Evolutionary conservation across 1,140 invertebrate genomes (phyloP).

Genomic region (Chrysomallon squamiferum): DNA sequence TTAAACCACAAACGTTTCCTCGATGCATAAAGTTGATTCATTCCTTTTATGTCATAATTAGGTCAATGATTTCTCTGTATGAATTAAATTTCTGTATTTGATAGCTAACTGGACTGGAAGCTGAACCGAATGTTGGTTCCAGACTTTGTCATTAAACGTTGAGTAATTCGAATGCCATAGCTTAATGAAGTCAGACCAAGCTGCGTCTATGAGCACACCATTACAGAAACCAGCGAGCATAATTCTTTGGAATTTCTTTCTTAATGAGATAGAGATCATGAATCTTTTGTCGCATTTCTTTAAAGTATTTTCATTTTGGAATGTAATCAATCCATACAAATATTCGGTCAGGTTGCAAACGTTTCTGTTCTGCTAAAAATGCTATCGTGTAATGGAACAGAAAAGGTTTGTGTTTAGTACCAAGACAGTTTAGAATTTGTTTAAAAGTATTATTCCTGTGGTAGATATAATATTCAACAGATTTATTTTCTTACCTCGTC

Average conservation of each 20-base stretch:
- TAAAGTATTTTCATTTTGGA: background rate
- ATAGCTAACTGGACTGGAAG: background rate
- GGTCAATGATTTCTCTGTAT: background rate
- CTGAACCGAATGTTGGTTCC: background rate
- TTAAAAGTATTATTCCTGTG: too few relatives aligned
- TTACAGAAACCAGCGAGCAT: too few relatives aligned
- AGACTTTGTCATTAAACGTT: background rate
- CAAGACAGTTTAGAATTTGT: too few relatives aligned
- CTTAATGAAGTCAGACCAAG: background rate
- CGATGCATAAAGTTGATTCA: background rate
- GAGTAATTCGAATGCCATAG: background rate
- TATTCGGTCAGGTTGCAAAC: background rate
- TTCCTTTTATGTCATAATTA: background rate
- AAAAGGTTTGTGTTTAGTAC: too few relatives aligned
- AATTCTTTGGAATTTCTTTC: too few relatives aligned
- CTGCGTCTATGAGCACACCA: background rate
- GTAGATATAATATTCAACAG: too few relatives aligned
- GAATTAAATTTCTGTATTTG: background rate
- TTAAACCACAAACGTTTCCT: background rate
- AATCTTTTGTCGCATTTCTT: too few relatives aligned
- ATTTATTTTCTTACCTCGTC: too few relatives aligned
- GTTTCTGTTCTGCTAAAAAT: background rate
- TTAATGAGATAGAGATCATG: too few relatives aligned
- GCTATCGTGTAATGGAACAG: background rate
- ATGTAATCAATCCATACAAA: background rate